Percentiles rank a stretch among this genome's conserved stretches.
Evolutionary conservation across 2,888 invertebrate species (phyloP).

Genomic region (Drosophila phalerata): DNA sequence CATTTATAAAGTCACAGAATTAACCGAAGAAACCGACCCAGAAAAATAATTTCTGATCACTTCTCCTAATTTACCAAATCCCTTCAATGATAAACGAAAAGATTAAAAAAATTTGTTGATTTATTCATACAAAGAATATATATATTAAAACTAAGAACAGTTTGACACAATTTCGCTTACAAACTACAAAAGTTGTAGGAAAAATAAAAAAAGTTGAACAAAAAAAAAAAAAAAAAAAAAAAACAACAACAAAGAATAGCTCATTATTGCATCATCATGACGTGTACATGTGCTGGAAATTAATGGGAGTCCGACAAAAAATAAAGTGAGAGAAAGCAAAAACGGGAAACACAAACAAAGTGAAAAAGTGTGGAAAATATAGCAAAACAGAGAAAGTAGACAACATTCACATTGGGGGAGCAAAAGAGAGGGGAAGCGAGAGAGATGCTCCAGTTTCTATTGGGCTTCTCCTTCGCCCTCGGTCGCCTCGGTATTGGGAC

Average conservation of each 20-base stretch:
- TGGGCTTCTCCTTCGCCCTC: conserved; percentile 24
- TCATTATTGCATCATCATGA: conserved; percentile 57
- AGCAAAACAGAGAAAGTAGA: background rate
- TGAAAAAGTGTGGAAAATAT: background rate
- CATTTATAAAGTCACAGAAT: no score
- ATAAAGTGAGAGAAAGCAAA: conserved; percentile 6
- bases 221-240: conserved; percentile 11
- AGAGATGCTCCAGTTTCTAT: conserved; percentile 31
- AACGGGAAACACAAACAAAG: background rate
- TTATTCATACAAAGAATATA: conserved; percentile 68
- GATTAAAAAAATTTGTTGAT: conserved; percentile 59
- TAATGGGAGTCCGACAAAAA: conserved; percentile 23
- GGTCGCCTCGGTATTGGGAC: conserved; percentile 36
- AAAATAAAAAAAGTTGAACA: conserved; percentile 11
- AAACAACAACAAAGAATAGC: conserved; percentile 6
- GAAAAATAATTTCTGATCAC: background rate
- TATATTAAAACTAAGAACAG: conserved; percentile 66
- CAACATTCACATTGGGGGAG: background rate
- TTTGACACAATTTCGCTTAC: conserved; percentile 74
- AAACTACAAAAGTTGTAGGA: conserved; percentile 42
- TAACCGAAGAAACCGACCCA: no score
- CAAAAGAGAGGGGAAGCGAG: background rate
- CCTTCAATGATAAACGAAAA: background rate
- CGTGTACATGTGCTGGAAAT: conserved; percentile 48
- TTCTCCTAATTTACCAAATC: background rate